phyloP scores from a whole-genome alignment of 2,888 invertebrate genomes.

The Gibbula magus region DNA sequence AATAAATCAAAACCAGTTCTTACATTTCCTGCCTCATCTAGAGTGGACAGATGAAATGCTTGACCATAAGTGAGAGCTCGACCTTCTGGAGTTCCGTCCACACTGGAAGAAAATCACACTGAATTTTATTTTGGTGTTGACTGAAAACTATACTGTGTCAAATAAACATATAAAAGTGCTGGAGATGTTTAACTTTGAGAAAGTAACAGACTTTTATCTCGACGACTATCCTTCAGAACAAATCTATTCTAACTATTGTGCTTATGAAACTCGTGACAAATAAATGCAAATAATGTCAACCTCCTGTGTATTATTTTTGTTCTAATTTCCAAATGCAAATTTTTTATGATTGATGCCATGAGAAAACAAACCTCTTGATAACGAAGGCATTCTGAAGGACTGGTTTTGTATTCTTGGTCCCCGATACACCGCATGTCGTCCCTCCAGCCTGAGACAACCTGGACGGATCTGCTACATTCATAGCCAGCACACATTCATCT shows the following conservation, averaged over 20 bases:
- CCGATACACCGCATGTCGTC: conserved; percentile 52
- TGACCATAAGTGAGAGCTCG: conserved; percentile 65
- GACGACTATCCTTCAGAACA: no score
- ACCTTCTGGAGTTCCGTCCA: conserved; percentile 62
- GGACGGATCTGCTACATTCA: conserved; percentile 52
- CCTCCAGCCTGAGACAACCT: conserved; percentile 48
- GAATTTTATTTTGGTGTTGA: no score
- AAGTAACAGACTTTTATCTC: no score
- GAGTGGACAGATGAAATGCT: conserved; percentile 64
- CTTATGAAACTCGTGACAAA: no score
- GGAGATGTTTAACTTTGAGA: no score
- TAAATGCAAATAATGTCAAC: no score
- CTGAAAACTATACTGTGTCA: no score
- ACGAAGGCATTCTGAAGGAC: conserved; percentile 63
- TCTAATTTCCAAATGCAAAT: no score
- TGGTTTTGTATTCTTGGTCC: conserved; percentile 46
- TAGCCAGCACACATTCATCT: conserved; percentile 57
- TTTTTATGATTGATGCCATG: no score
- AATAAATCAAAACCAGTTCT: conserved; percentile 35
- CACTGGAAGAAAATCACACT: conserved; percentile 49
- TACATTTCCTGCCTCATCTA: conserved; percentile 61
- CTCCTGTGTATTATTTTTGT: no score
- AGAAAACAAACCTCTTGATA: conserved; percentile 60
- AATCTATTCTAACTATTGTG: no score
- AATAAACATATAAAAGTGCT: no score